These are phyloP conservation scores for Rhodinocichla rosea DNA, from an alignment of 2,113 vertebrate genomes.

Conservation along the genomic window DNA sequence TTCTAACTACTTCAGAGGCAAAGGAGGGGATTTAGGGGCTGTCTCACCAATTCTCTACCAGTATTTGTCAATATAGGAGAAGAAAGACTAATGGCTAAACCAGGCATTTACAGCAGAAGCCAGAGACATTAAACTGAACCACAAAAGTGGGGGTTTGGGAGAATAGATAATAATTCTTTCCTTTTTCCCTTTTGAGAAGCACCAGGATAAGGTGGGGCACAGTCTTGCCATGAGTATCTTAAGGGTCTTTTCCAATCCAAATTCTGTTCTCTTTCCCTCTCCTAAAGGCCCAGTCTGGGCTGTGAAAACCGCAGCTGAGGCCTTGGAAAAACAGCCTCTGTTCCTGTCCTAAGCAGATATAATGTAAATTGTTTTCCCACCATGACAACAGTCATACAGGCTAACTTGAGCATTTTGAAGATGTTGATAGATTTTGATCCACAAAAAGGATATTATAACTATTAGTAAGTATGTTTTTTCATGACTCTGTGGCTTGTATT, in stretches of 20 bases:
- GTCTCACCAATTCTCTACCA: not conserved
- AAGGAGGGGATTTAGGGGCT: not conserved
- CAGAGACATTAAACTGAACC: not conserved
- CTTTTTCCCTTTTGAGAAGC: not conserved
- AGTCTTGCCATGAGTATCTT: not conserved
- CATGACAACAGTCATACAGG: not conserved
- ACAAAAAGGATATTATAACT: not conserved
- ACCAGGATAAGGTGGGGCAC: not conserved
- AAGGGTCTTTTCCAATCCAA: not conserved
- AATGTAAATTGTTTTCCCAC: not conserved
- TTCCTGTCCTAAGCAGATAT: not conserved
- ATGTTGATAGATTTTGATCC: not conserved
- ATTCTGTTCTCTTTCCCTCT: not conserved
- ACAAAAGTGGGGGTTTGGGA: not conserved
- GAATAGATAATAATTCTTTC: not conserved
- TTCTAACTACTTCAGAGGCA: not conserved
- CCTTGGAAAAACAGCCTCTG: not conserved
- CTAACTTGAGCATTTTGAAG: not conserved
- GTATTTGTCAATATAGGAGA: accelerated
- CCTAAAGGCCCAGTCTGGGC: not conserved
- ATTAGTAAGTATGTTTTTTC: not conserved
- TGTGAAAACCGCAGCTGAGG: not conserved
- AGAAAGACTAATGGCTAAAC: not conserved
- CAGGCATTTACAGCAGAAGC: not conserved
- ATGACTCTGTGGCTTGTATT: not conserved